A percentile compares a stretch with the other conserved stretches of the same genome.
phyloP scores from a whole-genome alignment of 2,888 invertebrate species.

The Netelia virgata region DNA sequence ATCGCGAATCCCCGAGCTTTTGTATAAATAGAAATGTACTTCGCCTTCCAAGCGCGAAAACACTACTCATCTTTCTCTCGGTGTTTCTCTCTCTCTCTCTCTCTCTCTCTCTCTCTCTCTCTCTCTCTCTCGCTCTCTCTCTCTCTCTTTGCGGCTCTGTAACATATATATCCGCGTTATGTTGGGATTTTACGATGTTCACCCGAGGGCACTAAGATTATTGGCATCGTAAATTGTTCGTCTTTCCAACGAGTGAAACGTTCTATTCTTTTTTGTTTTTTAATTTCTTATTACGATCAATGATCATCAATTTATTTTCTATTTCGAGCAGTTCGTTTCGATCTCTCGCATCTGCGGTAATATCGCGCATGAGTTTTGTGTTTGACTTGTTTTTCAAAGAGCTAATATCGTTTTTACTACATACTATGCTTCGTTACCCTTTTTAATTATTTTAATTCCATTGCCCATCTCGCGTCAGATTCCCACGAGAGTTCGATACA shows the following conservation, averaged over 20 bases:
- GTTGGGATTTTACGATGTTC: constrained; percentile 73
- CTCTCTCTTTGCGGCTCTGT: constrained; percentile 39
- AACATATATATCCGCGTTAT: constrained; percentile 24
- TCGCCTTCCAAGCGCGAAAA: constrained; percentile 46
- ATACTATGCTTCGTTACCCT: neutral
- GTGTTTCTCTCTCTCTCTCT: constrained; percentile 38
- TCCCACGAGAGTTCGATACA: constrained; percentile 58
- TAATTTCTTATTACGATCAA: constrained; percentile 64
- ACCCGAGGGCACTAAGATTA: constrained; percentile 58
- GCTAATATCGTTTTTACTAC: too few relatives aligned
- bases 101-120: constrained; percentile 54
- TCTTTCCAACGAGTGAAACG: constrained; percentile 72
- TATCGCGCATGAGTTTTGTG: neutral
- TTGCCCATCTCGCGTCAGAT: constrained; percentile 47
- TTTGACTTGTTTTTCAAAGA: too few relatives aligned
- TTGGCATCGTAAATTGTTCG: constrained; percentile 63
- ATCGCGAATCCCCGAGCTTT: constrained; percentile 61
- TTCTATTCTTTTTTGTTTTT: constrained; percentile 77
- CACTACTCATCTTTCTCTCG: constrained; percentile 58
- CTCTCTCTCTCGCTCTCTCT: constrained; percentile 37
- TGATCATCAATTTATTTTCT: constrained; percentile 63
- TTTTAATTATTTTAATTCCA: neutral
- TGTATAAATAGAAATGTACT: constrained; percentile 64
- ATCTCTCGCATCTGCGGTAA: neutral
- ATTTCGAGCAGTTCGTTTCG: constrained; percentile 40